Base-by-base conservation (phyloP, 2,888 invertebrate genomes). In the Lydus trimaculatus region DNA sequence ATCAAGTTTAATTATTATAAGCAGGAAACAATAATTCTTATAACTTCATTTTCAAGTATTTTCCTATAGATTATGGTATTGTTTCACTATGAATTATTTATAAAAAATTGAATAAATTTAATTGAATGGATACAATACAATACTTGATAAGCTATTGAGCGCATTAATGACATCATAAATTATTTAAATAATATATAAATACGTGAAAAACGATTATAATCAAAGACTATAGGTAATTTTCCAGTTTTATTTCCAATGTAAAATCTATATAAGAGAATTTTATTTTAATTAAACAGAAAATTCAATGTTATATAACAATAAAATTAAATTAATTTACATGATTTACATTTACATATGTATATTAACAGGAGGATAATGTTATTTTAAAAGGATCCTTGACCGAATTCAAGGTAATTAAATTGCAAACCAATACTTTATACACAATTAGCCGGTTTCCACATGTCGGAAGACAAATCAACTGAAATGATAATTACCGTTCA, bases 91-190 rank as follows among this genome's bases (percentile, higher is more conserved):
- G 20, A 39, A 39, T 61, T 61, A 36, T 36, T 33, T 25, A 36
- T 39, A 25, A 33, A 59, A n/a, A 61, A 43, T n/a, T 17, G 20
- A 31, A 23, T 11, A 61, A 17, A 23, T n/a, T 11, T 61, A 43
- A 43, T 43, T 43, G n/a, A 6, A 5, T 20, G 25, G 36, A 36
- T 36, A 13, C 23, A 59, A 59, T 31, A 36, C n/a, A 61, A 31
- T 23, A 60, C 7, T 31, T 20, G 9, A 17, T 36, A 36, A 36
- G 11, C 13, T 36, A 36, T 28, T 61, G n/a, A 23, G n/a, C 36
- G 36, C 15, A 31, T 61, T 61, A 36, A 61, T 61, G 36, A 39
- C 61, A 61, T 39, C 61, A 61, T 36, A 36, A 61, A 61, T 60
- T 36, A 61, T 61, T n/a, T 60, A 60, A 60, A 33, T n/a, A 20